Conservation (phyloP, 2,797 vertebrate genomes). For the Craterocephalus amniculus region DNA sequence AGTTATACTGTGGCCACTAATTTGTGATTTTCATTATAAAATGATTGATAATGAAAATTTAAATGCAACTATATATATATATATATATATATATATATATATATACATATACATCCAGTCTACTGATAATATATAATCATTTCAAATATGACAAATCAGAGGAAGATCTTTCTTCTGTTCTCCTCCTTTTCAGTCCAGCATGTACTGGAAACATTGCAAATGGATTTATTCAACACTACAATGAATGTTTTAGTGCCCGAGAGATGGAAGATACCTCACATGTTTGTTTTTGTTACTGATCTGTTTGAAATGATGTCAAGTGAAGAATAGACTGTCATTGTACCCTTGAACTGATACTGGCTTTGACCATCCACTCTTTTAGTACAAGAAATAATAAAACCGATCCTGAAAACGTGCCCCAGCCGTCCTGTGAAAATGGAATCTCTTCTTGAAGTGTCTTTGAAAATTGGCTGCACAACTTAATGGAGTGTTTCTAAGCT, state of each 20-base stretch:
- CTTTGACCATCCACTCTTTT: slow-evolving; percentile 59
- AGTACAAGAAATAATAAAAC: slow-evolving; percentile 52
- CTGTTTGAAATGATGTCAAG: slow-evolving; percentile 83
- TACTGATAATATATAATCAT: slow-evolving; percentile 43
- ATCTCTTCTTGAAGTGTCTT: slow-evolving; percentile 62
- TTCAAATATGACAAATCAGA: slow-evolving; percentile 47
- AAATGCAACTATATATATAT: slow-evolving; percentile 1
- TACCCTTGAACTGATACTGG: slow-evolving; percentile 55
- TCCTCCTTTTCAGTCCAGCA: slow-evolving; percentile 30
- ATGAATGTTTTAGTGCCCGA: slow-evolving; percentile 17
- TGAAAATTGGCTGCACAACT: slow-evolving; percentile 61
- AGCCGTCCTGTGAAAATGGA: slow-evolving; percentile 39
- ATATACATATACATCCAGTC: slow-evolving; percentile 24
- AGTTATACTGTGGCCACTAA: slow-evolving; percentile 46
- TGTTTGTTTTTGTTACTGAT: slow-evolving; percentile 67
- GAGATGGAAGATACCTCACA: slow-evolving; percentile 70
- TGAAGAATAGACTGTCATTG: slow-evolving; percentile 48
- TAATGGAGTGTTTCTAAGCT: slow-evolving; percentile 62
- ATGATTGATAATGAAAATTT: slow-evolving; percentile 38
- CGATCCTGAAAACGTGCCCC: slow-evolving; percentile 41
- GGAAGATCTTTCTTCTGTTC: slow-evolving; percentile 24
- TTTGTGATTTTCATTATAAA: slow-evolving; percentile 15
- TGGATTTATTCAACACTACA: slow-evolving; percentile 19
- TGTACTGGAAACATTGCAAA: slow-evolving; percentile 30
- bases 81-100: not conserved